phyloP scores from a whole-genome alignment of 1,140 invertebrate species.

The Diplogasteroides magnus region DNA sequence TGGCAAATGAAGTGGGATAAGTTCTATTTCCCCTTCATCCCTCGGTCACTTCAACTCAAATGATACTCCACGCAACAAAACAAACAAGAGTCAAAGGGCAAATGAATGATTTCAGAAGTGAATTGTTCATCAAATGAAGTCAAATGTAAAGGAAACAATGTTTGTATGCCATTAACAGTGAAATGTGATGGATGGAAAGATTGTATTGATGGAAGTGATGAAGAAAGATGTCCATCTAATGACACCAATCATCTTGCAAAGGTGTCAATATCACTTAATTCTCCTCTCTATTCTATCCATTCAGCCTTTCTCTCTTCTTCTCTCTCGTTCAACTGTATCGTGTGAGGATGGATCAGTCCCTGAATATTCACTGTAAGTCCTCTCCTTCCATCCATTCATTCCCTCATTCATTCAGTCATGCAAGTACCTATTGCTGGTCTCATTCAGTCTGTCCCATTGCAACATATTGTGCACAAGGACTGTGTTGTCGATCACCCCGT shows the following conservation, averaged over 20 bases:
- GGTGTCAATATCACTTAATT: background rate
- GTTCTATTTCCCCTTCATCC: no score
- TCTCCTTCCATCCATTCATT: conserved; percentile 10
- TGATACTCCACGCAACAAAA: no score
- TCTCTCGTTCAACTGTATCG: conserved; percentile 26
- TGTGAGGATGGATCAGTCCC: conserved; percentile 32
- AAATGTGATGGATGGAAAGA: conserved; percentile 73
- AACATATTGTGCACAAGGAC: no score
- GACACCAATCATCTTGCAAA: no score
- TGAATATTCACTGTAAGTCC: conserved; percentile 31
- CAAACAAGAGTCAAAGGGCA: no score
- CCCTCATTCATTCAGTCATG: no score
- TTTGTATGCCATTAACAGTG: conserved; percentile 67
- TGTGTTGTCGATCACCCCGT: no score
- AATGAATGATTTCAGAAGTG: conserved; percentile 18
- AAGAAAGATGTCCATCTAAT: no score
- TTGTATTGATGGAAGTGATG: conserved; percentile 76
- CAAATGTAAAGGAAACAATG: conserved; percentile 71
- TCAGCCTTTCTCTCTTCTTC: conserved; percentile 1
- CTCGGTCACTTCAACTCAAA: no score
- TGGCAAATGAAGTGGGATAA: no score
- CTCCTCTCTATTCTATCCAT: background rate
- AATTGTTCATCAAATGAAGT: conserved; percentile 60
- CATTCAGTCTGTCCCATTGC: no score
- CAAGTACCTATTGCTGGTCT: background rate